Conservation (phyloP, 2,113 vertebrate species). For the Plotosus lineatus region DNA sequence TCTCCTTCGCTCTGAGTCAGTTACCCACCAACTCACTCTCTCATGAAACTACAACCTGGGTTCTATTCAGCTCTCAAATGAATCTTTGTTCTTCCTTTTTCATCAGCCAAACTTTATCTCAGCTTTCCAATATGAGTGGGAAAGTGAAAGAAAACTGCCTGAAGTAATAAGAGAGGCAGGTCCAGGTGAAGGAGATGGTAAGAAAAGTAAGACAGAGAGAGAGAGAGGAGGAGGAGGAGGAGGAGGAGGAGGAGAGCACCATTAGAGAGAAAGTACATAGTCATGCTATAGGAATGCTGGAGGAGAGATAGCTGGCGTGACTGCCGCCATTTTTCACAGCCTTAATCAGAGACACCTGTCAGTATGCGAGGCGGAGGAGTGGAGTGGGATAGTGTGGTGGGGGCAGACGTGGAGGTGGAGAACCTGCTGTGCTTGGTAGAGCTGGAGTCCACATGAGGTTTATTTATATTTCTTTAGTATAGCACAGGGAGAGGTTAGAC, state of each 20-base stretch:
- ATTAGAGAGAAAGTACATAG: conserved; percentile 74
- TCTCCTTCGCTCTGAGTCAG: conserved; percentile 42
- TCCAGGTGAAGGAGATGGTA: conserved; percentile 11
- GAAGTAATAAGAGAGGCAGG: neutral
- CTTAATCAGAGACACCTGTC: conserved; percentile 83
- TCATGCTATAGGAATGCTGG: conserved; percentile 79
- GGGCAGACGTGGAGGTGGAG: conserved; percentile 42
- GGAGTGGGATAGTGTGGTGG: neutral
- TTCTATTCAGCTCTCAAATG: conserved; percentile 1
- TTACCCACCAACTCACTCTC: conserved; percentile 4
- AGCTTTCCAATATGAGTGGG: neutral
- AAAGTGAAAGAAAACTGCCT: conserved; percentile 8
- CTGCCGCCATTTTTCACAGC: conserved; percentile 77
- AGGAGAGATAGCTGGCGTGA: conserved; percentile 72
- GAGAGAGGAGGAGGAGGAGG: conserved; percentile 39
- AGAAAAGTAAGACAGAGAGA: conserved; percentile 27
- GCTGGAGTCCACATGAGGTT: conserved; percentile 32
- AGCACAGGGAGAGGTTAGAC: conserved; percentile 5
- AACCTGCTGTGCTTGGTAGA: conserved; percentile 37
- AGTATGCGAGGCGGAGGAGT: conserved; percentile 65
- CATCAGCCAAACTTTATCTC: neutral
- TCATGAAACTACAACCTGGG: conserved; percentile 17
- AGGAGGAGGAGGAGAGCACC: conserved; percentile 46
- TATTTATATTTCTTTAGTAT: conserved; percentile 52
- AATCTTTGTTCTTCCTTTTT: neutral